phyloP scores from a whole-genome alignment of 2,797 vertebrate species.

The Propithecus perrieri region DNA sequence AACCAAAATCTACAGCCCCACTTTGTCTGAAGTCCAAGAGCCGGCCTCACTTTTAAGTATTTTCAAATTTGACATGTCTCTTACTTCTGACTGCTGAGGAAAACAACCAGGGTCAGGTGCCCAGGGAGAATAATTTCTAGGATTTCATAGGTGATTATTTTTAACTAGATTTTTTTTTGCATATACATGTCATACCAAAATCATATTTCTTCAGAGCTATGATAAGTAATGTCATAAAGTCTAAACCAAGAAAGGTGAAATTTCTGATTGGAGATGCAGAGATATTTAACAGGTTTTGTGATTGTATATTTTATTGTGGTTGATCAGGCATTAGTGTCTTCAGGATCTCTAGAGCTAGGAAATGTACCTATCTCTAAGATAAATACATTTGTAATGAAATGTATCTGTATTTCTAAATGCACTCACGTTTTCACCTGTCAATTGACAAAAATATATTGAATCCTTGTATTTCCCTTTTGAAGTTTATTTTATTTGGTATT shows the following conservation, averaged over 20 bases:
- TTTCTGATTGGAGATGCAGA: neutral
- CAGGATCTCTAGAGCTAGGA: neutral
- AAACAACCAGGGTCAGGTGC: slow-evolving; percentile 21
- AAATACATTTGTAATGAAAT: slow-evolving; percentile 11
- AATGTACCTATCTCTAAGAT: neutral
- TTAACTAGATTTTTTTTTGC: slow-evolving; percentile 25
- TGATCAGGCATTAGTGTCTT: neutral
- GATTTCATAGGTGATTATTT: slow-evolving; percentile 39
- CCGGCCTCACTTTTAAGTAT: neutral
- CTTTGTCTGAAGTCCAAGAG: neutral
- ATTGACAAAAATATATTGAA: slow-evolving; percentile 19
- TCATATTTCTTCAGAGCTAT: slow-evolving; percentile 30
- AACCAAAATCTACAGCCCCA: neutral
- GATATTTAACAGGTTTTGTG: neutral
- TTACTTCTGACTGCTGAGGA: neutral
- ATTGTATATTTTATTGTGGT: neutral
- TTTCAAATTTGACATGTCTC: slow-evolving; percentile 16
- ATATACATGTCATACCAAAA: slow-evolving; percentile 17
- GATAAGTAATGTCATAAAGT: slow-evolving; percentile 16
- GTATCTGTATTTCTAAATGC: slow-evolving; percentile 3
- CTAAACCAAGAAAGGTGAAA: neutral
- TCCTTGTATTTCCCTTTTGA: slow-evolving; percentile 12
- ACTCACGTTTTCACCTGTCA: neutral
- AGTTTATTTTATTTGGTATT: neutral
- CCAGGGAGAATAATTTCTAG: slow-evolving; percentile 40